Percentiles rank a stretch among this genome's conserved stretches.
Conservation (phyloP, 2,888 invertebrate genomes). For the Alitta virens region DNA sequence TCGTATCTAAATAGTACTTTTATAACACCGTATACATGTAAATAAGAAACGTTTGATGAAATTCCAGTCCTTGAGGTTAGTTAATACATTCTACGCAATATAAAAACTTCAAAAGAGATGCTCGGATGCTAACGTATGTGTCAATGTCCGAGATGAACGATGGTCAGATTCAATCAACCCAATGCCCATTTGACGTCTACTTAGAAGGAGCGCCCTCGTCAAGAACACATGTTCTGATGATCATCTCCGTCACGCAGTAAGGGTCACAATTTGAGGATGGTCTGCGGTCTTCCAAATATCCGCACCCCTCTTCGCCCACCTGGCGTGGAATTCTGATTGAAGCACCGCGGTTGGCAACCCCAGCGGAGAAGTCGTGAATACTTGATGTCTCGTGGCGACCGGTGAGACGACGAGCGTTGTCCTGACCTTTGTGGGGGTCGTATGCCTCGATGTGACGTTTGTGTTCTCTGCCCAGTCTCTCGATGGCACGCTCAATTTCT, state of each 20-base stretch:
- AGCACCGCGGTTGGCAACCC: conserved; percentile 88
- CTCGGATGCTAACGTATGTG: too few relatives aligned
- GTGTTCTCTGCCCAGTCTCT: conserved; percentile 88
- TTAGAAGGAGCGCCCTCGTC: conserved; percentile 6
- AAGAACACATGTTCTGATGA: conserved; percentile 38
- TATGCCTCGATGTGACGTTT: conserved; percentile 92
- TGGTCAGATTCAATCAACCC: too few relatives aligned
- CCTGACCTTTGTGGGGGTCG: conserved; percentile 92
- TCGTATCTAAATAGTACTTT: too few relatives aligned
- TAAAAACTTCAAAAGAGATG: too few relatives aligned
- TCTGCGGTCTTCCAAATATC: conserved; percentile 93
- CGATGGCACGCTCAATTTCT: conserved; percentile 92
- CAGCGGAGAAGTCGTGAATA: conserved; percentile 91
- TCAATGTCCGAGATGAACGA: too few relatives aligned
- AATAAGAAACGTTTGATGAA: too few relatives aligned
- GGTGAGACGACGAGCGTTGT: conserved; percentile 92
- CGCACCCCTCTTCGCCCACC: conserved; percentile 74
- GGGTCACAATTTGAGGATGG: conserved; percentile 58
- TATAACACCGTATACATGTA: too few relatives aligned
- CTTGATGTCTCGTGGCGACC: conserved; percentile 95
- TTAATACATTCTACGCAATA: too few relatives aligned
- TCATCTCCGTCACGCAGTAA: conserved; percentile 50
- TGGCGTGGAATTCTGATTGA: conserved; percentile 90
- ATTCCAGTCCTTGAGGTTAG: too few relatives aligned
- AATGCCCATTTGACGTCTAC: too few relatives aligned